These are phyloP conservation scores for Bubo scandiacus DNA, from an alignment of 2,113 vertebrate species.

Conservation along the genomic window DNA sequence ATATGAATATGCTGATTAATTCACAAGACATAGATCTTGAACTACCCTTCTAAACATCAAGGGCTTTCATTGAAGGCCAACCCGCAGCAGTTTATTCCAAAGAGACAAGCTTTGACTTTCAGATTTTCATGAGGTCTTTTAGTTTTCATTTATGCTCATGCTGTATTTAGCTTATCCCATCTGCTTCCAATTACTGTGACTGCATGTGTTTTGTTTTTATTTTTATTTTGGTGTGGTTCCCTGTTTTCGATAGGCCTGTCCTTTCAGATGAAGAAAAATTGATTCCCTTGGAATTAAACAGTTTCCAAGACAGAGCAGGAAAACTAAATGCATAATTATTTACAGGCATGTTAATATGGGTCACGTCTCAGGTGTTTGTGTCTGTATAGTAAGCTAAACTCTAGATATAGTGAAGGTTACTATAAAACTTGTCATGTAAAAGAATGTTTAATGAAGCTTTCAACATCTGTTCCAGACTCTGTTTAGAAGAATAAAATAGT, in stretches of 20 bases:
- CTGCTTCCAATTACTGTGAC: slow-evolving; percentile 37
- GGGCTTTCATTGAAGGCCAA: slow-evolving; percentile 38
- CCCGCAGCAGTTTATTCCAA: background rate
- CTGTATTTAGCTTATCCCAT: slow-evolving; percentile 16
- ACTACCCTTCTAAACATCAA: slow-evolving; percentile 55
- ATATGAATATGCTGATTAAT: slow-evolving; percentile 66
- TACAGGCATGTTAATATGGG: background rate
- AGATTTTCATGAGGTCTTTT: slow-evolving; percentile 27
- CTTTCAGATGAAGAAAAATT: background rate
- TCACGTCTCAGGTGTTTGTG: background rate
- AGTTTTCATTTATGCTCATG: background rate
- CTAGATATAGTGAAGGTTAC: background rate
- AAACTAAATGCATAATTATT: background rate
- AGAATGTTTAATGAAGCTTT: background rate
- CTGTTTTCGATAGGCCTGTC: background rate
- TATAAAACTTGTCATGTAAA: background rate
- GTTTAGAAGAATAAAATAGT: background rate
- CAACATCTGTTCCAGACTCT: background rate
- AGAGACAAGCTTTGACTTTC: slow-evolving; percentile 54
- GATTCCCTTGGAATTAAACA: background rate
- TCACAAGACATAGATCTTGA: slow-evolving; percentile 46
- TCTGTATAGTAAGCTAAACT: background rate
- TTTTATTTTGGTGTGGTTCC: background rate
- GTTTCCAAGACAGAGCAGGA: background rate
- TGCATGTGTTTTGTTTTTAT: background rate